Evolutionary conservation across 2,888 invertebrate species (phyloP).

Genomic region (Ametastegia equiseti): DNA sequence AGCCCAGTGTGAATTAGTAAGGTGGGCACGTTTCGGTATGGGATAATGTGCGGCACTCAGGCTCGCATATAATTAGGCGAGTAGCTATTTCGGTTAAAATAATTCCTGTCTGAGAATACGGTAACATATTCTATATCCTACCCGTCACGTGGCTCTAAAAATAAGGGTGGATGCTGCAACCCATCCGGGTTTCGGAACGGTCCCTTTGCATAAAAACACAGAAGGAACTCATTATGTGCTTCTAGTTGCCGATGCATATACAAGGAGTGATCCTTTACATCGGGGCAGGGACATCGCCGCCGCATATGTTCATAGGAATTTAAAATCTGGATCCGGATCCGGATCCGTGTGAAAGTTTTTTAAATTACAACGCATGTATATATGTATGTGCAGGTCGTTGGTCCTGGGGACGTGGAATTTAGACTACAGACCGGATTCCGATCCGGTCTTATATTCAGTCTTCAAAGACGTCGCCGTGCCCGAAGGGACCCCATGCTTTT

Average conservation of each 20-base stretch:
- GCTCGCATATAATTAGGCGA: constrained; percentile 28
- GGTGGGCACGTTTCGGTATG: background rate
- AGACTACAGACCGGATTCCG: background rate
- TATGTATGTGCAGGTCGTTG: constrained; percentile 3
- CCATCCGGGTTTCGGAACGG: constrained; percentile 35
- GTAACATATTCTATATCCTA: constrained; percentile 4
- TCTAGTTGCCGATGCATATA: background rate
- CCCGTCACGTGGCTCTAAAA: background rate
- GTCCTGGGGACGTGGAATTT: constrained; percentile 11
- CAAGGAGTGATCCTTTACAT: background rate
- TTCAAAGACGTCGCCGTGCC: background rate
- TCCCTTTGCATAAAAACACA: constrained; percentile 28
- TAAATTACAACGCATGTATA: background rate
- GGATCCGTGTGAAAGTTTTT: background rate
- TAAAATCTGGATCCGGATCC: constrained; percentile 3
- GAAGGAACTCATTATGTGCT: constrained; percentile 25
- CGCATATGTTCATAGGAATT: background rate
- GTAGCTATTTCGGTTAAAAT: background rate
- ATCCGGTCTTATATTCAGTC: background rate
- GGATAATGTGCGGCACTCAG: background rate
- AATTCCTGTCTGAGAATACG: background rate
- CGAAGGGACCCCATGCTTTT: background rate
- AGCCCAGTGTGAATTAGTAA: background rate
- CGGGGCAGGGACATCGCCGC: background rate
- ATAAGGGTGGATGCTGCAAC: constrained; percentile 25